Evolutionary conservation across 2,888 invertebrate genomes (phyloP), one percentile per base, ranked within the genome.

Genomic region (Leistus spinibarbis): DNA sequence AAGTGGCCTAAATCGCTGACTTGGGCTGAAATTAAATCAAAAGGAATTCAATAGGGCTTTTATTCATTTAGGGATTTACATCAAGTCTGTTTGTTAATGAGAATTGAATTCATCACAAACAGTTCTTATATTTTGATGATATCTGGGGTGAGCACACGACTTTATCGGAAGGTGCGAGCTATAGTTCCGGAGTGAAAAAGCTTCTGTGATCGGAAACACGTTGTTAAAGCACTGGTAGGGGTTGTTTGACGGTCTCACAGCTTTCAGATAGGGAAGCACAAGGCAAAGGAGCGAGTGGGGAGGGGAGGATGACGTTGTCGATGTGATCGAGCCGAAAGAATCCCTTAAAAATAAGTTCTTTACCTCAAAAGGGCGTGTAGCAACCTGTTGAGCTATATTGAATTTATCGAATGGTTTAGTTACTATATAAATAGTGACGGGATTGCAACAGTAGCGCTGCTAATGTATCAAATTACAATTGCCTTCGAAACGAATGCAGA

Each of bases 301-400:
- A 5, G 17, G 53, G 53, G 10, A 7, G 54, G 54, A 17, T 3
- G 17, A 22, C 19, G 54, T 57, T 72, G 65, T 72, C 72, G 72
- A 72, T 65, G 72, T 22, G 72, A 72, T 72, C 72, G 72, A 19
- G 64, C 65, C 72, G 72, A 72, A 72, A 72, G 72, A 72, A 72
- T 72, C 72, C 72, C 72, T 72, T 72, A 72, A 72, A 72, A 72
- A 72, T 72, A 60, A 72, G 54, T 72, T 72, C 72, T 72, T 72
- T 72, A 72, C 72, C 72, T 72, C 72, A 72, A 72, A 72, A 64
- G 65, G 53, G 27, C 16, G 22, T 64, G 20, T 23, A 23, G 65
- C 22, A 16, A 60, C 60, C 72, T 72, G 72, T 72, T 72, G 72
- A 66, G 66, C 65, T 65, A 40, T 65, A 72, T 72, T 72, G 72